Evolutionary conservation across 2,797 vertebrate species (phyloP).

Genomic region (Anniella stebbinsi): DNA sequence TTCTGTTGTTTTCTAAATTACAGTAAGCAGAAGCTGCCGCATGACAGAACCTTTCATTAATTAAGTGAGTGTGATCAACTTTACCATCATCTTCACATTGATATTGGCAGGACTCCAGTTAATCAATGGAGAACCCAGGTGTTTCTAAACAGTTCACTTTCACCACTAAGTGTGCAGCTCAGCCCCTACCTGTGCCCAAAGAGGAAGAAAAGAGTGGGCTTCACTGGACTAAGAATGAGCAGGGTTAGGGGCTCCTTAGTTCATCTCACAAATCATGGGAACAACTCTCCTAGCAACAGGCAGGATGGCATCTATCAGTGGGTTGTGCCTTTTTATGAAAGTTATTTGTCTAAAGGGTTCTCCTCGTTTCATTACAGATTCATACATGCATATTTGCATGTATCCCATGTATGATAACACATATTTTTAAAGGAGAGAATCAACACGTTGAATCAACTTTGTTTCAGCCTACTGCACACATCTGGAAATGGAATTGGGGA

Average conservation of each 20-base stretch:
- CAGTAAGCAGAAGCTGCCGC: slow-evolving; percentile 32
- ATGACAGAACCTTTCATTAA: background rate
- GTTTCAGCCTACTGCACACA: background rate
- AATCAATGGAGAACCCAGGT: background rate
- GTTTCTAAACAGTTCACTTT: background rate
- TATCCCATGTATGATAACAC: background rate
- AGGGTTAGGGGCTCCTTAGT: too few relatives aligned
- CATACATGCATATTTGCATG: background rate
- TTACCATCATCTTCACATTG: background rate
- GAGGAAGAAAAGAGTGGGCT: background rate
- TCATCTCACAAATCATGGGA: background rate
- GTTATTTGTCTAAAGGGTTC: background rate
- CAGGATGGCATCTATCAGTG: background rate
- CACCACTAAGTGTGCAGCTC: too few relatives aligned
- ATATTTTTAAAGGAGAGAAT: background rate
- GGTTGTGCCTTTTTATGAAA: background rate
- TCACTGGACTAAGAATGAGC: background rate
- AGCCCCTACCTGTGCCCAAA: background rate
- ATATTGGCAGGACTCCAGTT: background rate
- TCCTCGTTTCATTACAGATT: background rate
- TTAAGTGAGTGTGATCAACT: background rate
- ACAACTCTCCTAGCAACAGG: background rate
- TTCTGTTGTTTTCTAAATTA: slow-evolving; percentile 50
- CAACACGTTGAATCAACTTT: background rate
- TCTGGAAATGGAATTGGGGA: background rate